Evolutionary conservation across 2,113 vertebrate species (phyloP), one percentile per base, ranked within the genome.

Genomic region (Chascanopsetta lugubris): DNA sequence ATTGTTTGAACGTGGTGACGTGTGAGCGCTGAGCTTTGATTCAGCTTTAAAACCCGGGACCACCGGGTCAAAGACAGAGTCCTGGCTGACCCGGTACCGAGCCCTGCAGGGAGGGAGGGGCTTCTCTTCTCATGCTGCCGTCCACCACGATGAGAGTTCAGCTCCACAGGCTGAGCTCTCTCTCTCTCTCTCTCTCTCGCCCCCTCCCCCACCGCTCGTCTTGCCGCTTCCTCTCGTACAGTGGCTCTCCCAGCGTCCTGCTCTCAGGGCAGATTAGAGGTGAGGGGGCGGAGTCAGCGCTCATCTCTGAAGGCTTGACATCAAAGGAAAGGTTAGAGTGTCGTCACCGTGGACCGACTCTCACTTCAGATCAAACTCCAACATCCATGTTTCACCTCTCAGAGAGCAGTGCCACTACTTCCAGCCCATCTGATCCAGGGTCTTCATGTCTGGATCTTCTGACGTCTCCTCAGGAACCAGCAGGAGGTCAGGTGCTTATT

Each of bases 141-240:
- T 17, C 21, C 27, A 0, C 26, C 13, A 7, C 6, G 13, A 7
- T 6, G 15, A 0, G 47, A 12, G 11, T 46, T 17, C 5, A 55
- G 48, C 11, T 3, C 45, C 10, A 1, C 13, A 9, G 24, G 12
- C 8, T 3, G n/a, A 27, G n/a, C n/a, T n/a, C n/a, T n/a, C n/a
- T n/a, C n/a, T n/a, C n/a, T n/a, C 5, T 10, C 46, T 6, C 7
- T 0, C 45, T 25, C n/a, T 3, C 6, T 5, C 17, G 3, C 53
- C 36, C 61, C 21, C 12, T 29, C 64, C 53, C 60, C 63, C 71
- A 32, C 63, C 27, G 5, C 29, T 30, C 12, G 46, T 4, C 13
- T 51, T 36, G 0, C 17, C 0, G 20, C 26, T 18, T 22, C 21
- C 57, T 40, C 20, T 25, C 36, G 10, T 15, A 9, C 51, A 34